Conservation (phyloP, 2,113 vertebrate species). For the Ceuthmochares aereus region DNA sequence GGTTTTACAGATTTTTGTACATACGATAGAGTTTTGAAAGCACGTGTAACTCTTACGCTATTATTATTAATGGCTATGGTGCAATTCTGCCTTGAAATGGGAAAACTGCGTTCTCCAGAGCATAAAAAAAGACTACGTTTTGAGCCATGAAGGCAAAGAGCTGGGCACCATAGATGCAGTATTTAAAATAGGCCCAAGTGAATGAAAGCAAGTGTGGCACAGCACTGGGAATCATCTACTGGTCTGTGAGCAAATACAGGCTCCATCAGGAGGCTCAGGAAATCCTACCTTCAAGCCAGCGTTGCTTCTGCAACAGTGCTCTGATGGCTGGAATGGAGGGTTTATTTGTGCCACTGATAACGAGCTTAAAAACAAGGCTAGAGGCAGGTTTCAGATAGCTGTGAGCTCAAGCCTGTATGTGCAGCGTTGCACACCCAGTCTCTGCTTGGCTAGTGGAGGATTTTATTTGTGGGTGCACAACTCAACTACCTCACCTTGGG, state of each 20-base stretch:
- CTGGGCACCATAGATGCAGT: neutral
- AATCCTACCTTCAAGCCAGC: neutral
- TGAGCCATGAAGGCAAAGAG: neutral
- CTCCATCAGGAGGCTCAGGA: neutral
- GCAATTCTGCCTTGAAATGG: neutral
- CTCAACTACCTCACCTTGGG: neutral
- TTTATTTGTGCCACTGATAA: slow-evolving; percentile 7
- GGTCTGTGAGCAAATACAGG: fast-evolving
- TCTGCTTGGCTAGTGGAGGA: fast-evolving
- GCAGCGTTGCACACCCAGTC: neutral
- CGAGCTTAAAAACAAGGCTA: neutral
- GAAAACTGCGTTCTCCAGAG: neutral
- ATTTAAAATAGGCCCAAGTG: neutral
- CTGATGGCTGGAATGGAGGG: neutral
- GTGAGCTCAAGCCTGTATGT: neutral
- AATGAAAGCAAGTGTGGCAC: neutral
- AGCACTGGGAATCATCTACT: neutral
- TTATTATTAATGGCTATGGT: neutral
- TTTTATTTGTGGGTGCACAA: neutral
- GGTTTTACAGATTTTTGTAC: neutral
- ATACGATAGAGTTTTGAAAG: neutral
- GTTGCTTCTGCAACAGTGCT: fast-evolving
- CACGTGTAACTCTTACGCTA: neutral
- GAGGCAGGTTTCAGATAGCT: neutral
- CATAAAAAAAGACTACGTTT: neutral